phyloP scores from a whole-genome alignment of 1,140 invertebrate genomes.

The Rhopalosiphum padi region DNA sequence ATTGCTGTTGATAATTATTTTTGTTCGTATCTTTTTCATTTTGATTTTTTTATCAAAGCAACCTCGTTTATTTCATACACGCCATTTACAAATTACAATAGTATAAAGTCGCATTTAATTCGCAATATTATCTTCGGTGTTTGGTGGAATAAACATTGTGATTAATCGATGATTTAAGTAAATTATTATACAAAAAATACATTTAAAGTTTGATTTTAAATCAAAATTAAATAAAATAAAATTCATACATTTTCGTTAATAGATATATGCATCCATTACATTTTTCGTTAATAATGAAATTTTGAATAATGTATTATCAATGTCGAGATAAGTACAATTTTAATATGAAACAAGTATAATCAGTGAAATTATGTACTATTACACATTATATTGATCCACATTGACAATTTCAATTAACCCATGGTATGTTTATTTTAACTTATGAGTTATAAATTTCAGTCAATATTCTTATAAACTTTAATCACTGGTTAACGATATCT shows the following conservation, averaged over 20 bases:
- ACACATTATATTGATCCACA: no score
- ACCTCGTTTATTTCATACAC: neutral
- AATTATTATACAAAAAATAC: neutral
- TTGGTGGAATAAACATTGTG: neutral
- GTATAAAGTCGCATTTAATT: neutral
- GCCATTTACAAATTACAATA: neutral
- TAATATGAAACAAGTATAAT: no score
- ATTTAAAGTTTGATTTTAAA: neutral
- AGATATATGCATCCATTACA: neutral
- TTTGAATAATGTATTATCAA: no score
- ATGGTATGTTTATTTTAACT: no score
- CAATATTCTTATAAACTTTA: no score
- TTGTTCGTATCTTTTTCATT: neutral
- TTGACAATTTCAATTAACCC: no score
- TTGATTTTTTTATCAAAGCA: neutral
- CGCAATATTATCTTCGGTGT: neutral
- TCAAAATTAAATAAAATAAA: no score
- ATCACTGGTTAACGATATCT: no score
- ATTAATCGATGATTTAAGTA: neutral
- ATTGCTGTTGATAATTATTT: neutral
- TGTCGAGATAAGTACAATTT: no score
- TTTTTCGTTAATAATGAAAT: neutral
- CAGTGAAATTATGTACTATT: no score
- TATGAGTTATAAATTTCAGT: no score
- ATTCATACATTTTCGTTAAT: neutral